phyloP scores from a whole-genome alignment of 92 coral and sea anemone species.

The Heliopora coerulea region DNA sequence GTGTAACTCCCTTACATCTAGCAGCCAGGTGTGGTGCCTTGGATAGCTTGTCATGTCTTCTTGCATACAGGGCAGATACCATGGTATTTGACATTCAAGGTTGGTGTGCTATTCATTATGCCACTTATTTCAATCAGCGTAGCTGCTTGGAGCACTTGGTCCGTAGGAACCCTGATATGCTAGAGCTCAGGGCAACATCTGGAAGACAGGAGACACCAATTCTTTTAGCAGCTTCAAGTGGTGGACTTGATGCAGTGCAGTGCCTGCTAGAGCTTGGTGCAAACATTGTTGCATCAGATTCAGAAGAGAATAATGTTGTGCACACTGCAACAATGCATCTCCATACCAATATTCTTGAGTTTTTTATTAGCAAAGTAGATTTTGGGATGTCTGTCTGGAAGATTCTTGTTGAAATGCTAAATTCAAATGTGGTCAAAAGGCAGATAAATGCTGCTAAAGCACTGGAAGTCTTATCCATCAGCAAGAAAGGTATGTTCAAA shows the following conservation, averaged over 20 bases:
- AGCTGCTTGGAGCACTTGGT: conserved; percentile 86
- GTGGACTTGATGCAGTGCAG: conserved; percentile 83
- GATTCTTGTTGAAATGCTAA: conserved; percentile 83
- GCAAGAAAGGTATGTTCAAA: conserved; percentile 75
- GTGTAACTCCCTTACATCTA: conserved; percentile 85
- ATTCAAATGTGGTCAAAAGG: conserved; percentile 64
- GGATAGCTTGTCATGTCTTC: conserved; percentile 89
- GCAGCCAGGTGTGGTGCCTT: conserved; percentile 96
- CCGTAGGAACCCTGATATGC: conserved; percentile 70
- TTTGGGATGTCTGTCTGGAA: conserved; percentile 88
- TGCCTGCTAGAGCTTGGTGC: conserved; percentile 75
- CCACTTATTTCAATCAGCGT: conserved; percentile 89
- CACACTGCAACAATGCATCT: conserved; percentile 84
- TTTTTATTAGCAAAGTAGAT: conserved; percentile 78
- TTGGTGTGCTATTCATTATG: conserved; percentile 91
- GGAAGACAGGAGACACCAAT: conserved; percentile 75
- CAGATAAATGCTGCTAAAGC: conserved; percentile 81
- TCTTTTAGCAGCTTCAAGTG: conserved; percentile 92
- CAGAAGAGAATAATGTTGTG: conserved; percentile 69
- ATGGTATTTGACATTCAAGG: conserved; percentile 85
- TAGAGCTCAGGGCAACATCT: conserved; percentile 74
- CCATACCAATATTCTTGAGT: conserved; percentile 85
- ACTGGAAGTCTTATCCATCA: conserved; percentile 80
- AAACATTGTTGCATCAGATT: conserved; percentile 55
- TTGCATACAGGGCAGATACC: conserved; percentile 92